Evolutionary conservation across 2,888 invertebrate species (phyloP), one percentile per base, ranked within the genome.

Genomic region (Machimus atricapillus): DNA sequence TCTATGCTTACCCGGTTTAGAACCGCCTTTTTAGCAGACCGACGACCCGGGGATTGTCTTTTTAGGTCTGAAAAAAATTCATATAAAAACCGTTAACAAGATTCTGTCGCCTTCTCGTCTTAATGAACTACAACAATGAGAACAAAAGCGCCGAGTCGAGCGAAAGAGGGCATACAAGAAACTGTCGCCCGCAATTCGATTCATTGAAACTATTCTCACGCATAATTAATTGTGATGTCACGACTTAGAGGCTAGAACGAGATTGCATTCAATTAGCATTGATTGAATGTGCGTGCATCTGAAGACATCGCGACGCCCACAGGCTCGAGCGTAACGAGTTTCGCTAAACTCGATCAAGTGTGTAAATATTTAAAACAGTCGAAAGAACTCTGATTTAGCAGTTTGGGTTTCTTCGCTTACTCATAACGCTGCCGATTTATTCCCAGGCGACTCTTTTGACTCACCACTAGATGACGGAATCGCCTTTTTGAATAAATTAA

Each of bases 191-290:
- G 66, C 23, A 73, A 23, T 66, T 66, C 31, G 46, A 66, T 27
- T 66, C 27, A 58, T 83, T 83, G 52, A 83, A 66, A 83, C 58
- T 83, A 83, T 83, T 83, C 83, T 83, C 83, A 83, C 83, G 83
- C 83, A 83, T 73, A 66, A 66, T 83, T 83, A 83, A 83, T 83
- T 83, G 37, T 37, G 58, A 73, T 83, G 66, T 83, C 83, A 83
- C 73, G 83, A 23, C 23, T 46, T 66, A 19, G 52, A 58, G 66
- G 23, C 9, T 66, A 66, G 66, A 66, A 66, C 66, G 27, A 66
- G 27, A 66, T 66, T 66, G 23, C 19, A 66, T 27, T 66, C 23
- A 66, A 66, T 66, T 66, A 66, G 66, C 66, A 66, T 4, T 23
- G 66, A 66, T 23, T 66, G 23, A 52, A 52, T 19, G 27, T 27